Evolutionary conservation across 2,888 invertebrate species (phyloP), one percentile per base, ranked within the genome.

Genomic region (Yponomeuta malinellus): DNA sequence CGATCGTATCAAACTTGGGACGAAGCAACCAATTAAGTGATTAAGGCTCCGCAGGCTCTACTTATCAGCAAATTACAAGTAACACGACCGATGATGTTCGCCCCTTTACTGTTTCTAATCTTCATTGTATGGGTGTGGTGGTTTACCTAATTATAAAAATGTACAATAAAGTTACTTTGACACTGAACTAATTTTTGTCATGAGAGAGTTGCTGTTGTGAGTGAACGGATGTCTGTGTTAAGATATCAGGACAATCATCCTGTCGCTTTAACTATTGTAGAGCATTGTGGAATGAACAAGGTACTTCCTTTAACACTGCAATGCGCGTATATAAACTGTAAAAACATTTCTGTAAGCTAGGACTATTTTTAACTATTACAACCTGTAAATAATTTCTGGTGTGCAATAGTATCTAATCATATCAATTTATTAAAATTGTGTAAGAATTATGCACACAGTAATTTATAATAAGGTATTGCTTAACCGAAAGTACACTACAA

Each of bases 11-110:
- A 82, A 83, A 81, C 80, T 81, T 77, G 79, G 79, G 80, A 81
- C 82, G 85, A 79, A 78, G 78, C 77, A 73, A 77, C 79, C 88
- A 88, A 89, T 90, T 87, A 88, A 86, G 80, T 86, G 82, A 90
- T 89, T 88, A 86, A 82, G 77, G 82, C 78, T 87, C 87, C 81
- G 85, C 76, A 76, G 67, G 86, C 75, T 83, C 79, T 79, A 80
- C 80, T 85, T 85, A 83, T 81, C 84, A 79, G 78, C 77, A 78
- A 83, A 86, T 84, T 83, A 83, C 79, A 81, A 74, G 78, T 77
- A 77, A 82, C 31, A 23, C 68, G 52, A 59, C 52, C 77, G 76
- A 77, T 79, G 70, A 70, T 73, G 72, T 73, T 74, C 76, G 74
- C 76, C 75, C 75, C 75, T 74, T 73, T 67, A 63, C 63, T 70